Evolutionary conservation across 2,797 vertebrate genomes (phyloP), one percentile per base, ranked within the genome.

Genomic region (Platyrinchus mystaceus): DNA sequence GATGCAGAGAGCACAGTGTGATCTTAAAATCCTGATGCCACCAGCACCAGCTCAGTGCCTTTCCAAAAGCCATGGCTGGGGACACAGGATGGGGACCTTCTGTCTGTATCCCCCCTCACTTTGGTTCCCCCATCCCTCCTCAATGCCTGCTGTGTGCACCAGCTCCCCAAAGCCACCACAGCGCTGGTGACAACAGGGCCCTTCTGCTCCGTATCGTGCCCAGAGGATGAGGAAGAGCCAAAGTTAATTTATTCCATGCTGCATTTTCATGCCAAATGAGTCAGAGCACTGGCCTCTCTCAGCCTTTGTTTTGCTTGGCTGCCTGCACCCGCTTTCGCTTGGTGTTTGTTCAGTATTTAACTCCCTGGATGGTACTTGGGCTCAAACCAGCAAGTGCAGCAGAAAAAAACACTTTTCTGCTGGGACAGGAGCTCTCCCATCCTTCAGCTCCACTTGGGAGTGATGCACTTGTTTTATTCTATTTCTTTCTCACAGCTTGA

Each of bases 181-280:
- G 30, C 0, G 0, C 20, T 0, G 0, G 46, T 49, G 59, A 68
- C 55, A 64, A 2, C 0, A 0, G 13, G 1, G 47, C 44, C 56
- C 67, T 63, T 64, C 63, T 27, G 44, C 88, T 66, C 66, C 0
- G 0, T 13, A 23, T 52, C 0, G 1, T n/a, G 28, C 47, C 1
- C 1, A 53, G 37, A 95, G 66, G 66, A 77, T 23, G 73, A 84
- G 84, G 91, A 95, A 96, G 50, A 87, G 82, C 56, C 4, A 10
- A 66, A 69, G 34, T 87, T 76, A 55, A 92, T 89, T 84, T 95
- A 90, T 91, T 84, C 90, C 53, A 1, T 4, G 62, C 89, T 85
- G 75, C 55, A 60, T 86, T 96, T 95, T 63, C 89, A 49, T 90
- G 88, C 93, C 95, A 92, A 75, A 83, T 96, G 96, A 96, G 88